Conservation (phyloP, 1,140 invertebrate species). For the Drosophila sulfurigaster region DNA sequence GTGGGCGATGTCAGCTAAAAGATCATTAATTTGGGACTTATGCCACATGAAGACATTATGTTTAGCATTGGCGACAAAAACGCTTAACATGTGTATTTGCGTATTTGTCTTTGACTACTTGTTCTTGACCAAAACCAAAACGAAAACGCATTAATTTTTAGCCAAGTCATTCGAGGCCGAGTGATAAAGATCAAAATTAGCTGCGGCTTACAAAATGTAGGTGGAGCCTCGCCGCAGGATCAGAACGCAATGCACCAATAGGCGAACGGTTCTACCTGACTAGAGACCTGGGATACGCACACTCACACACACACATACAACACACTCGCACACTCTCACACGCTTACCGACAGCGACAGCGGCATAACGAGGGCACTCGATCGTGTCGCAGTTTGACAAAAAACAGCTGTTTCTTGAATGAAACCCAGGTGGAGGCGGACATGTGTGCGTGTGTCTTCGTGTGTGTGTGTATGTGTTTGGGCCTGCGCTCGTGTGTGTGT, state of each 20-base stretch:
- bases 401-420: constrained; percentile 81
- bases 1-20: constrained; percentile 69
- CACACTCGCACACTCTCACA: constrained; percentile 8
- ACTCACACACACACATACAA: background rate
- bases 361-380: constrained; percentile 80
- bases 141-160: constrained; percentile 29
- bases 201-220: constrained; percentile 42
- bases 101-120: constrained; percentile 33
- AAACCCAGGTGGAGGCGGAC: constrained; percentile 71
- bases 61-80: constrained; percentile 57
- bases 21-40: constrained; percentile 78
- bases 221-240: constrained; percentile 66
- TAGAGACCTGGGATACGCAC: constrained; percentile 24
- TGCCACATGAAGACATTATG: constrained; percentile 70
- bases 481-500: constrained; percentile 3
- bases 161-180: constrained; percentile 48
- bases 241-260: constrained; percentile 53
- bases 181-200: constrained; percentile 52
- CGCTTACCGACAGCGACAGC: constrained; percentile 40
- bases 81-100: constrained; percentile 56
- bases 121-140: constrained; percentile 13
- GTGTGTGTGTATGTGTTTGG: background rate
- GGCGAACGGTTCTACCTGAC: constrained; percentile 68
- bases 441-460: background rate
- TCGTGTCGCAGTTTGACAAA: constrained; percentile 76